phyloP scores from a whole-genome alignment of 2,797 vertebrate genomes.

The Orientallactaga sibirica region DNA sequence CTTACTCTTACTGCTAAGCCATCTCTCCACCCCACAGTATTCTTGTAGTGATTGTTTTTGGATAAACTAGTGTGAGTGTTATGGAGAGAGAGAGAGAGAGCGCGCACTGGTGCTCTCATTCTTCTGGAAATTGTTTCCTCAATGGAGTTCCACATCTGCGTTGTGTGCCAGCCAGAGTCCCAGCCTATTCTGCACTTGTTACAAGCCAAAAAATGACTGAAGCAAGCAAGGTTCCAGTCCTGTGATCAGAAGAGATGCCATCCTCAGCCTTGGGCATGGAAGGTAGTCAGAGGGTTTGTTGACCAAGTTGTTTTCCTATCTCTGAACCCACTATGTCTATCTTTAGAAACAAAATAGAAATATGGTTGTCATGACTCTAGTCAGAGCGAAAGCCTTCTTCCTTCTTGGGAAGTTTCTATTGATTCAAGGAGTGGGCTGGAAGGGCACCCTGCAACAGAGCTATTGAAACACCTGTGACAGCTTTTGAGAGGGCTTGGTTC shows the following conservation, averaged over 20 bases:
- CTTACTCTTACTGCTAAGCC: too few species aligned
- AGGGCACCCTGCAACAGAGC: neutral
- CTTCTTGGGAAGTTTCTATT: slow-evolving; percentile 45
- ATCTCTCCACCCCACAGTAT: neutral
- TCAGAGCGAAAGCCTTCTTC: too few species aligned
- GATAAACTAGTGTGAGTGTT: neutral
- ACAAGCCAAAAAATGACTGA: neutral
- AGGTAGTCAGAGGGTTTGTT: neutral
- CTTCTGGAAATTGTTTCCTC: neutral
- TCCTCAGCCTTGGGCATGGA: neutral
- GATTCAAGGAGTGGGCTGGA: slow-evolving; percentile 57
- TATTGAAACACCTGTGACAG: neutral
- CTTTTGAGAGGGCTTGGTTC: neutral
- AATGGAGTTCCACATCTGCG: neutral
- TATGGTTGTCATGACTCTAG: neutral
- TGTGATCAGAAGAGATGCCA: neutral
- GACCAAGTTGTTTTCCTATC: neutral
- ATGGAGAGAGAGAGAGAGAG: neutral
- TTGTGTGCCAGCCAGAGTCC: neutral
- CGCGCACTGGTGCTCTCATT: neutral
- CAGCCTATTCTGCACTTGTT: neutral
- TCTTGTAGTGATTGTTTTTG: neutral
- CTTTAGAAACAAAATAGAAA: neutral
- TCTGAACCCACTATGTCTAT: neutral
- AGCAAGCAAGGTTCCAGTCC: neutral